Base-by-base conservation (phyloP, 2,888 invertebrate species). In the Herminia tarsipennalis region DNA sequence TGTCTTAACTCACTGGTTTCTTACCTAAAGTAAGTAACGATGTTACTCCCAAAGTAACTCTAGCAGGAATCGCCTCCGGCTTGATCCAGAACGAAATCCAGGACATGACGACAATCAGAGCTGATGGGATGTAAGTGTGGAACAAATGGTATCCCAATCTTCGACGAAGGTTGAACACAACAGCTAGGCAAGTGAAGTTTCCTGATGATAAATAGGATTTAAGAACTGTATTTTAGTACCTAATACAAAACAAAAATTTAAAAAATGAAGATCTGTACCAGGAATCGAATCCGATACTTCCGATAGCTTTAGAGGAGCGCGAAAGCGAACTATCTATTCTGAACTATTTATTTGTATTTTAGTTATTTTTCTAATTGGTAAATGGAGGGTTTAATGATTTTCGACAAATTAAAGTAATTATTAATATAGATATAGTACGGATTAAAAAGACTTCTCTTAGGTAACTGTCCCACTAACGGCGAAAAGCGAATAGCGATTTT, bases 41-140 rank as follows among this genome's bases (percentile, higher is more conserved):
- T 0, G 97, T 97, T 14, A 97, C 97, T 33, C 97, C 97, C 10
- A 98, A 87, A 0, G 97, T 97, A 45, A 98, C 97, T 46, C 98
- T 93, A 0, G 97, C 97, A 0, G 98, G 98, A 65, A 97, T 97
- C 3, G 98, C 97, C 83, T 97, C 97, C 0, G 97, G 97, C 72
- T 97, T 97, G 70, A 98, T 97, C 98, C 98, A 98, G 89, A 98
- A 98, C 0, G 98, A 97, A 64, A 98, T 97, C 98, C 98, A 98
- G 50, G 97, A 97, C 96, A 98, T 97, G 45, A 98, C 97, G 30
- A 98, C 98, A 76, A 98, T 98, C 60, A 98, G 92, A 0, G 97
- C 97, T 1, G 97, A 97, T 0, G 97, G 97, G 67, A 97, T 97
- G 83, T 98, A 98, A 0, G 97, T 97, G 86, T 98, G 97, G 82